phyloP scores from a whole-genome alignment of 2,113 vertebrate genomes.

The Andinoacara biseriatus region DNA sequence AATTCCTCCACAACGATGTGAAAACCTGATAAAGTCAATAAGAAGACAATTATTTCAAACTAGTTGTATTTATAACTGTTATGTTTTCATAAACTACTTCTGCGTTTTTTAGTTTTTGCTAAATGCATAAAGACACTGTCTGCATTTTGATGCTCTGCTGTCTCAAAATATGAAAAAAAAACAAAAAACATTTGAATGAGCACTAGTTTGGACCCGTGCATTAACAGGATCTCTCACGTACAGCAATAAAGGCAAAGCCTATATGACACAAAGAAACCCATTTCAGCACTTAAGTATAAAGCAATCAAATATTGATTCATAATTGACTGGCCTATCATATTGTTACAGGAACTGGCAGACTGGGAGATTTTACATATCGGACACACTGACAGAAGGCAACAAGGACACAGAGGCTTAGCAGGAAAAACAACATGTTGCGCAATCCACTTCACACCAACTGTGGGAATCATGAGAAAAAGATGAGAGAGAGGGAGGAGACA shows the following conservation, averaged over 20 bases:
- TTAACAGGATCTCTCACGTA: neutral
- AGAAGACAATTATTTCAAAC: too few species aligned
- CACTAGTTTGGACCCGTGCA: neutral
- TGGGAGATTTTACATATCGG: neutral
- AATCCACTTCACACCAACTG: neutral
- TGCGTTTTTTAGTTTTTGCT: too few species aligned
- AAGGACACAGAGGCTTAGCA: neutral
- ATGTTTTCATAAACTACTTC: too few species aligned
- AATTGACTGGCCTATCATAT: neutral
- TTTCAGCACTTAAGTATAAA: neutral
- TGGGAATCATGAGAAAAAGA: neutral
- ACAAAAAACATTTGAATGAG: neutral
- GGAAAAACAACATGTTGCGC: constrained; percentile 4
- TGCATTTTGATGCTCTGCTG: neutral
- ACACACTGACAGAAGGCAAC: neutral
- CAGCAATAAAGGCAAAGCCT: accelerated
- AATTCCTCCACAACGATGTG: too few species aligned
- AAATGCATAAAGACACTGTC: neutral
- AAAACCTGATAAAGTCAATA: too few species aligned
- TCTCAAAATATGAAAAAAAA: neutral
- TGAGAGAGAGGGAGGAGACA: neutral
- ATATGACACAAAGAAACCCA: neutral
- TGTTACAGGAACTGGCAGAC: neutral
- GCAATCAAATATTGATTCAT: neutral
- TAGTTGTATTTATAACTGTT: too few species aligned